phyloP scores from a whole-genome alignment of 2,888 invertebrate species.

The Blomia tropicalis region DNA sequence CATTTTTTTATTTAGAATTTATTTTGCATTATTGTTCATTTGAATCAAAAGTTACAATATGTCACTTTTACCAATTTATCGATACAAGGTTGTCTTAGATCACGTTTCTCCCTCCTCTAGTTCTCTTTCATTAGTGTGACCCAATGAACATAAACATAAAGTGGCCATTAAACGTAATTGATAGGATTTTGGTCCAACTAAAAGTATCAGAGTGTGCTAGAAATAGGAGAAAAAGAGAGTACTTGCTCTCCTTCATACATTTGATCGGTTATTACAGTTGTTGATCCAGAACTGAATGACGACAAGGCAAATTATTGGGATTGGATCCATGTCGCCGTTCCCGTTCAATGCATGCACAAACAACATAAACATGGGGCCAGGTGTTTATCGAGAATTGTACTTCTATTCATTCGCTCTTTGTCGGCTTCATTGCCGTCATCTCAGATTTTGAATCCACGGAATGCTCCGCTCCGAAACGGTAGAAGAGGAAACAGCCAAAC shows the following conservation, averaged over 20 bases:
- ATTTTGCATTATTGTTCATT: not conserved
- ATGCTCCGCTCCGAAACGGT: too few relatives aligned
- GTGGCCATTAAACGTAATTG: slow-evolving; percentile 9
- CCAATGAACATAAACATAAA: not conserved
- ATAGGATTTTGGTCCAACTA: too few relatives aligned
- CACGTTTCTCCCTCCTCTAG: not conserved
- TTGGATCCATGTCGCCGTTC: not conserved
- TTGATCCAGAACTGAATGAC: not conserved
- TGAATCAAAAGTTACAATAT: not conserved
- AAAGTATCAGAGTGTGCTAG: too few relatives aligned
- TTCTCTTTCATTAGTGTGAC: not conserved
- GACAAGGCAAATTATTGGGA: not conserved
- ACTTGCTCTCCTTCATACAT: too few relatives aligned
- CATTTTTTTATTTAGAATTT: too few relatives aligned
- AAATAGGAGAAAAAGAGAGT: too few relatives aligned
- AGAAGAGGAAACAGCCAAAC: not conserved
- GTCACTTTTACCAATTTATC: too few relatives aligned
- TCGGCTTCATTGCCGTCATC: not conserved
- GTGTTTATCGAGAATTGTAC: slow-evolving; percentile 11
- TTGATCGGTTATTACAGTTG: not conserved
- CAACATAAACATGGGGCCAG: slow-evolving; percentile 1
- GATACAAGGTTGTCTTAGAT: too few relatives aligned
- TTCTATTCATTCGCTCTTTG: not conserved
- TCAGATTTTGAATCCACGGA: too few relatives aligned
- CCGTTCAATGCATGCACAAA: not conserved